A percentile compares a stretch with the other conserved stretches of the same genome.
These are phyloP conservation scores for Meloidogyne exigua DNA, from an alignment of 1,140 invertebrate genomes.

Conservation along the genomic window DNA sequence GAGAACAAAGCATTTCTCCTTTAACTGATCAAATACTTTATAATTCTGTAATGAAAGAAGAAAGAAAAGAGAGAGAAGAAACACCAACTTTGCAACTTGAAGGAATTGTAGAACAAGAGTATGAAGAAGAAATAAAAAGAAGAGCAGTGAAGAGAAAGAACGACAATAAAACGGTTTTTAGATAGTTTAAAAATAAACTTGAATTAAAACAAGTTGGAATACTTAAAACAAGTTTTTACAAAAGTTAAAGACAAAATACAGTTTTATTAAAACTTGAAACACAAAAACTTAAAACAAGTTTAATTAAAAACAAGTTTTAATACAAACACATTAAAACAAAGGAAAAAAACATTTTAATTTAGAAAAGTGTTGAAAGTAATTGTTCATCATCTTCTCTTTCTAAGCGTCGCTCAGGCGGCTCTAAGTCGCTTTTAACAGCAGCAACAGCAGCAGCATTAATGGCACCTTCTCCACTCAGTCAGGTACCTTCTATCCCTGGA, in stretches of 20 bases:
- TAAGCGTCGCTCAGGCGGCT: conserved; percentile 1
- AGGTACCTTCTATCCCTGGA: conserved; percentile 43
- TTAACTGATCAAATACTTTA: background rate
- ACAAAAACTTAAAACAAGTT: conserved; percentile 2
- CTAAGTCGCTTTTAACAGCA: conserved; percentile 10
- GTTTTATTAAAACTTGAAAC: background rate
- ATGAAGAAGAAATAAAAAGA: background rate
- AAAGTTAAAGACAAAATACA: too few species aligned
- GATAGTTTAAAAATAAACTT: background rate
- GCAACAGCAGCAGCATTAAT: conserved; percentile 17
- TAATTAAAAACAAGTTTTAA: background rate
- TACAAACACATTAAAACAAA: background rate
- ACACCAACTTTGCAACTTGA: background rate
- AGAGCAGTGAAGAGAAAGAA: background rate
- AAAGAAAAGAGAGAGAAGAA: background rate
- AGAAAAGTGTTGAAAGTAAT: background rate
- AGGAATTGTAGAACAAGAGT: background rate
- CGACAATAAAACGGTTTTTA: background rate
- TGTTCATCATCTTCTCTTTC: background rate
- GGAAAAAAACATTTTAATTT: background rate
- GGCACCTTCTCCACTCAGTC: conserved; percentile 20
- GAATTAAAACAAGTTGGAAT: background rate
- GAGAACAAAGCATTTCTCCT: background rate
- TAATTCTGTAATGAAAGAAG: background rate
- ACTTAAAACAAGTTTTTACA: too few species aligned